Evolutionary conservation across 1,140 invertebrate genomes (phyloP).

Genomic region (Tetragnatha versicolor): DNA sequence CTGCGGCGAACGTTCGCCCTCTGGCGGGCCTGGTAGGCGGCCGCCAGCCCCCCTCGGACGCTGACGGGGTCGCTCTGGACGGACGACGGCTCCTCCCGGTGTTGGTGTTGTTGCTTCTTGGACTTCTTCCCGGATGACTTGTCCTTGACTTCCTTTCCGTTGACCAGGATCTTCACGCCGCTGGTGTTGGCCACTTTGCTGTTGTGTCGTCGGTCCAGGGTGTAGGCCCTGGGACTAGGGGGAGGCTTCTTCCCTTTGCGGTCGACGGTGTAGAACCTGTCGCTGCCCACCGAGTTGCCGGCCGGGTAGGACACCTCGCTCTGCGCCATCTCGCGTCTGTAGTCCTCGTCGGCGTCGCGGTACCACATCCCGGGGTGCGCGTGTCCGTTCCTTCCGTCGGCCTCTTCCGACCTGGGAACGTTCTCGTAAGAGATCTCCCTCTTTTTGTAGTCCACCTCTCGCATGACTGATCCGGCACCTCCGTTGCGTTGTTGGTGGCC

Average conservation of each 20-base stretch:
- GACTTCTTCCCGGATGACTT: not conserved
- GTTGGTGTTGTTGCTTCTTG: too few species aligned
- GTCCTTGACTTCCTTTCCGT: conserved; percentile 54
- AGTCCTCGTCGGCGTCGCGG: conserved; percentile 53
- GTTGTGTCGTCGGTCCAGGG: conserved; percentile 42
- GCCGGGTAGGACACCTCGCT: conserved; percentile 53
- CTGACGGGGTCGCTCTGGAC: conserved; percentile 51
- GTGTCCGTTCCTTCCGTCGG: conserved; percentile 2
- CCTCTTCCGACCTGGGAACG: conserved; percentile 49
- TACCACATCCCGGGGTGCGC: conserved; percentile 42
- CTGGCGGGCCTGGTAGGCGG: conserved; percentile 54
- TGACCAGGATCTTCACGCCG: conserved; percentile 51
- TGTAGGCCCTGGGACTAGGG: conserved; percentile 44
- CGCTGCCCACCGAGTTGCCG: conserved; percentile 46
- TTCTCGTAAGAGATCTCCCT: conserved; percentile 55
- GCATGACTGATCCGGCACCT: conserved; percentile 48
- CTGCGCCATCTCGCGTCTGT: conserved; percentile 54
- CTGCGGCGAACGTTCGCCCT: conserved; percentile 47
- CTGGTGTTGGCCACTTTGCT: conserved; percentile 30
- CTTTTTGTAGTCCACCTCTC: conserved; percentile 54
- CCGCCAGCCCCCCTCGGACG: conserved; percentile 50
- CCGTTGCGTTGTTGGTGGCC: conserved; percentile 25
- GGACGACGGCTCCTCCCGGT: conserved; percentile 41
- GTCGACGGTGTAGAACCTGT: conserved; percentile 43
- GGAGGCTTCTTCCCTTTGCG: conserved; percentile 35